Evolutionary conservation across 1,140 invertebrate species (phyloP).

Genomic region (Drosophila ambigua): DNA sequence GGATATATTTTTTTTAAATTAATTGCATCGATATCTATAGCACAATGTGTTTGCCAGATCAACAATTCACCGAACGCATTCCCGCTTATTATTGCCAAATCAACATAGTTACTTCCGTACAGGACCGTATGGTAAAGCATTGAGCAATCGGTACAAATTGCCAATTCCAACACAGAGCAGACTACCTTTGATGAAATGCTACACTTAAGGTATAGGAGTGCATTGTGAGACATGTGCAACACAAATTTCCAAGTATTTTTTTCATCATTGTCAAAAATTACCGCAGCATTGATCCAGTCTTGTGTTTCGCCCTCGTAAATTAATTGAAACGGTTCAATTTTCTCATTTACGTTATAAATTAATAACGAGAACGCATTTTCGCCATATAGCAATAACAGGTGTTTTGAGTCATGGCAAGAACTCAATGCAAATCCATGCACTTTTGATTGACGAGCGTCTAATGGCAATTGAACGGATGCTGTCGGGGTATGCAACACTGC

Average conservation of each 20-base stretch:
- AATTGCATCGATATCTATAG: constrained; percentile 1
- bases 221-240: constrained; percentile 69
- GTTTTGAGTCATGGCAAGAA: background rate
- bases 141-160: constrained; percentile 63
- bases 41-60: constrained; percentile 62
- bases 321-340: constrained; percentile 29
- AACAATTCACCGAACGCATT: constrained; percentile 79
- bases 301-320: constrained; percentile 58
- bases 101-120: constrained; percentile 39
- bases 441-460: constrained; percentile 31
- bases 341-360: background rate
- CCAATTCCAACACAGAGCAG: constrained; percentile 25
- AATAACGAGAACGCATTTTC: constrained; percentile 60
- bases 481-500: constrained; percentile 20
- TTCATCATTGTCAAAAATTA: constrained; percentile 40
- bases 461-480: constrained; percentile 18
- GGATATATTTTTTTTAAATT: constrained; percentile 22
- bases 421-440: constrained; percentile 49
- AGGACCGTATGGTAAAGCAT: constrained; percentile 66
- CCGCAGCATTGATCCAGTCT: constrained; percentile 75
- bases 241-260: constrained; percentile 37
- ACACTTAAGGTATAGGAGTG: constrained; percentile 50
- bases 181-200: background rate
- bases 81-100: constrained; percentile 67
- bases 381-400: constrained; percentile 44